These are phyloP conservation scores for Sinonovacula constricta DNA, from an alignment of 1,140 invertebrate species.

Conservation along the genomic window DNA sequence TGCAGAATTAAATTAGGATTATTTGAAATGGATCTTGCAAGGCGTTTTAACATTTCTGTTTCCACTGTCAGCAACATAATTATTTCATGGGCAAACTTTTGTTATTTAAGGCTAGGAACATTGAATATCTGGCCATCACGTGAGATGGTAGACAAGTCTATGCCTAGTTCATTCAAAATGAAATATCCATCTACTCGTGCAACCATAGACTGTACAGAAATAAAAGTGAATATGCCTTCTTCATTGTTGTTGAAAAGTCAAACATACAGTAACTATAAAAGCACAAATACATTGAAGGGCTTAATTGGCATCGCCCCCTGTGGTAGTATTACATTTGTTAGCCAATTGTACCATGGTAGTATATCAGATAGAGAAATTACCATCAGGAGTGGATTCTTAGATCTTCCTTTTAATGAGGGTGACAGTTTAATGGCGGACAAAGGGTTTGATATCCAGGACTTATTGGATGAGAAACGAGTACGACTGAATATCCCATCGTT, in stretches of 20 bases:
- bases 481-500: slow-evolving; percentile 53
- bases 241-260: too few relatives aligned
- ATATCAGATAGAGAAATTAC: slow-evolving; percentile 43
- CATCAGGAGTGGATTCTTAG: slow-evolving; percentile 35
- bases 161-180: slow-evolving; percentile 8
- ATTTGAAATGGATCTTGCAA: slow-evolving; percentile 28
- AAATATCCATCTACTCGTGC: slow-evolving; percentile 42
- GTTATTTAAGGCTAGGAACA: slow-evolving; percentile 8
- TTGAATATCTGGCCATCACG: slow-evolving; percentile 32
- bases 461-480: slow-evolving; percentile 26
- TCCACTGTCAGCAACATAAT: slow-evolving; percentile 19
- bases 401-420: slow-evolving; percentile 21
- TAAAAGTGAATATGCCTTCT: too few relatives aligned
- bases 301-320: slow-evolving; percentile 37
- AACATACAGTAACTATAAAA: too few relatives aligned
- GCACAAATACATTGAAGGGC: slow-evolving; percentile 51
- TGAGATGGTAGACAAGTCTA: slow-evolving; percentile 11
- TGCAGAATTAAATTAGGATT: slow-evolving; percentile 22
- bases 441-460: slow-evolving; percentile 43
- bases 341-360: too few relatives aligned
- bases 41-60: slow-evolving; percentile 18
- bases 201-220: too few relatives aligned
- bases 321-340: slow-evolving; percentile 44
- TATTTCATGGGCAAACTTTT: slow-evolving; percentile 32
- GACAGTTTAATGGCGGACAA: slow-evolving; percentile 52